Evolutionary conservation across 2,888 invertebrate genomes (phyloP).

Genomic region (Netelia fuscicornis): DNA sequence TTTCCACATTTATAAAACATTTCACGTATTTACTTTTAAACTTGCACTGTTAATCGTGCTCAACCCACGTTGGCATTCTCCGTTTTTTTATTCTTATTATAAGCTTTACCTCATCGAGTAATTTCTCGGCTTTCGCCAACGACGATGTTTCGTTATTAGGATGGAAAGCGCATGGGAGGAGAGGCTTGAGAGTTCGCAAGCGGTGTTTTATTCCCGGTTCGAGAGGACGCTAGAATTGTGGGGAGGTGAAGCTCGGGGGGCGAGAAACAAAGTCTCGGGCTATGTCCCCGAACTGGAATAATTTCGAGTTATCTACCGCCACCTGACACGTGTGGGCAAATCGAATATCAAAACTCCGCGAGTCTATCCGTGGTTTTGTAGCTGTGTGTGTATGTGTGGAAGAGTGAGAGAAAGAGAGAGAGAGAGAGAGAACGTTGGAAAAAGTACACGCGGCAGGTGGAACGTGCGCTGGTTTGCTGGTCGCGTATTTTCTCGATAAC

Average conservation of each 20-base stretch:
- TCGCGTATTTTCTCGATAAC: constrained; percentile 63
- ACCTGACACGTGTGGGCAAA: constrained; percentile 39
- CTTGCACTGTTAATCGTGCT: constrained; percentile 29
- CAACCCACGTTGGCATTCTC: neutral
- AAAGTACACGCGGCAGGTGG: neutral
- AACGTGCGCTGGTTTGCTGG: neutral
- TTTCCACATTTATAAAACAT: constrained; percentile 53
- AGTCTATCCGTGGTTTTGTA: constrained; percentile 44
- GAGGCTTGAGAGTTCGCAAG: too few relatives aligned
- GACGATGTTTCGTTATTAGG: neutral
- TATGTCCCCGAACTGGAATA: constrained; percentile 36
- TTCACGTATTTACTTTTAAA: constrained; percentile 35
- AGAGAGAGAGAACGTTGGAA: too few relatives aligned
- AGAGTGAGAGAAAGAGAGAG: neutral
- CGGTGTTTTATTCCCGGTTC: neutral
- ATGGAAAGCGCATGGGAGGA: neutral
- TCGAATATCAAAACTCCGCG: constrained; percentile 57
- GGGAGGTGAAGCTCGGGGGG: too few relatives aligned
- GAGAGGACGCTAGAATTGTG: too few relatives aligned
- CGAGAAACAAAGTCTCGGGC: too few relatives aligned
- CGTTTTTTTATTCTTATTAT: neutral
- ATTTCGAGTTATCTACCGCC: constrained; percentile 51
- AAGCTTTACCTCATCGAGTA: neutral
- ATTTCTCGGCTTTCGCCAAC: neutral
- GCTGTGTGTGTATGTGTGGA: constrained; percentile 18